Evolutionary conservation across 1,140 invertebrate species (phyloP).

Genomic region (Macrocentrus cingulum): DNA sequence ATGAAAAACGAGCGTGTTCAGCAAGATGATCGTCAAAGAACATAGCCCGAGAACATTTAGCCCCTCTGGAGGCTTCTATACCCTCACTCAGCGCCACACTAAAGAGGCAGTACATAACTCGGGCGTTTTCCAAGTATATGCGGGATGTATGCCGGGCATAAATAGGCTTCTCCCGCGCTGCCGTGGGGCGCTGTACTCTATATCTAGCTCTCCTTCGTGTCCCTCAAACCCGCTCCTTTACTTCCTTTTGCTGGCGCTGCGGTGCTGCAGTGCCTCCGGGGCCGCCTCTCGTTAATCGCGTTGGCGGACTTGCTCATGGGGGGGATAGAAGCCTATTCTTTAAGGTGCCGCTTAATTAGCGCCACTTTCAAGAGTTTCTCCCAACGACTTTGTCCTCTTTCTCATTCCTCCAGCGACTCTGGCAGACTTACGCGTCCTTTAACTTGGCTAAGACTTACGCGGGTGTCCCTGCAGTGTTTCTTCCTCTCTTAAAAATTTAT

Average conservation of each 20-base stretch:
- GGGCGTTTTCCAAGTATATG: constrained; percentile 21
- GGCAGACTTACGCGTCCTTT: constrained; percentile 13
- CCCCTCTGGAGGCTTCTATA: not conserved
- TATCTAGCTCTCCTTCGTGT: not conserved
- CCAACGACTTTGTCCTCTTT: constrained; percentile 2
- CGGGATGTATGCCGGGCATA: constrained; percentile 24
- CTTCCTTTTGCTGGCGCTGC: not conserved
- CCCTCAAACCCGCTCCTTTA: constrained; percentile 13
- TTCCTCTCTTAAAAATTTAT: too few relatives aligned
- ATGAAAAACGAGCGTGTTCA: constrained; percentile 21
- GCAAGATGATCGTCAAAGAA: constrained; percentile 27
- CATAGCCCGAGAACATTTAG: constrained; percentile 25
- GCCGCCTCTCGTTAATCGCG: constrained; percentile 21
- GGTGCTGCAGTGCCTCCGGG: constrained; percentile 6
- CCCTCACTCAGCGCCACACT: constrained; percentile 7
- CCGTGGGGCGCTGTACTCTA: not conserved
- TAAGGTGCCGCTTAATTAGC: constrained; percentile 43
- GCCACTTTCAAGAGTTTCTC: constrained; percentile 36
- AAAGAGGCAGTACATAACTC: constrained; percentile 28
- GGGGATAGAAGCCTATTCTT: constrained; percentile 26
- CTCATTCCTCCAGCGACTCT: constrained; percentile 7
- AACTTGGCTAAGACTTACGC: too few relatives aligned
- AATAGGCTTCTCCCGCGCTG: constrained; percentile 8
- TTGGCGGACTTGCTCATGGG: constrained; percentile 8
- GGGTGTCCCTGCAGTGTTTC: too few relatives aligned